phyloP scores from a whole-genome alignment of 2,797 vertebrate genomes.

The Xyrichtys novacula region DNA sequence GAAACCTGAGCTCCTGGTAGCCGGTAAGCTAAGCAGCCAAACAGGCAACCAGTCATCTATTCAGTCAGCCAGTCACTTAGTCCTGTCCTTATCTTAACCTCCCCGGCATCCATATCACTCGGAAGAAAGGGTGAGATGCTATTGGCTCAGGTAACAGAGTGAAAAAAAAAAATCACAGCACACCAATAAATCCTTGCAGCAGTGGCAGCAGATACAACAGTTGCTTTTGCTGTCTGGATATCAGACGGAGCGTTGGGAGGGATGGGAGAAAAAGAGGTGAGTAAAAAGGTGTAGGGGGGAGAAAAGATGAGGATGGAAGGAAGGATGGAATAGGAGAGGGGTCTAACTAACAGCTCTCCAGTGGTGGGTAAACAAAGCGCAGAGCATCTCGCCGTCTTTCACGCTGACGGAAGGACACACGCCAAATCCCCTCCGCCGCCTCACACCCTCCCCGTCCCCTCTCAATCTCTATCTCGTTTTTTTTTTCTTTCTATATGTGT shows the following conservation, averaged over 20 bases:
- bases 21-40: conserved; percentile 39
- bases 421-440: conserved; percentile 65
- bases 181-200: conserved; percentile 21
- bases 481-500: conserved; percentile 44
- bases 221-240: conserved; percentile 44
- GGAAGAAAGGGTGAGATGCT: conserved; percentile 52
- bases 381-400: conserved; percentile 58
- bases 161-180: conserved; percentile 15
- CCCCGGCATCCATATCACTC: conserved; percentile 49
- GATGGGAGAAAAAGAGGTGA: conserved; percentile 34
- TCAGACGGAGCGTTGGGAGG: conserved; percentile 31
- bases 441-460: conserved; percentile 45
- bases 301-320: conserved; percentile 11
- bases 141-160: conserved; percentile 52
- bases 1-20: conserved; percentile 69
- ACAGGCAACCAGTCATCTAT: conserved; percentile 44
- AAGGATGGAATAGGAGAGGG: conserved; percentile 13
- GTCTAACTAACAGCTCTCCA: conserved; percentile 35
- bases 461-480: conserved; percentile 9
- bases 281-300: not conserved
- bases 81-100: conserved; percentile 54
- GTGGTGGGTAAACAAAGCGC: conserved; percentile 71
- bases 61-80: conserved; percentile 36
- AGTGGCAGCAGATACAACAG: conserved; percentile 35
- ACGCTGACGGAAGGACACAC: conserved; percentile 59